These are phyloP conservation scores for Thamnophis sirtalis DNA, from an alignment of 2,113 vertebrate species.

Conservation along the genomic window DNA sequence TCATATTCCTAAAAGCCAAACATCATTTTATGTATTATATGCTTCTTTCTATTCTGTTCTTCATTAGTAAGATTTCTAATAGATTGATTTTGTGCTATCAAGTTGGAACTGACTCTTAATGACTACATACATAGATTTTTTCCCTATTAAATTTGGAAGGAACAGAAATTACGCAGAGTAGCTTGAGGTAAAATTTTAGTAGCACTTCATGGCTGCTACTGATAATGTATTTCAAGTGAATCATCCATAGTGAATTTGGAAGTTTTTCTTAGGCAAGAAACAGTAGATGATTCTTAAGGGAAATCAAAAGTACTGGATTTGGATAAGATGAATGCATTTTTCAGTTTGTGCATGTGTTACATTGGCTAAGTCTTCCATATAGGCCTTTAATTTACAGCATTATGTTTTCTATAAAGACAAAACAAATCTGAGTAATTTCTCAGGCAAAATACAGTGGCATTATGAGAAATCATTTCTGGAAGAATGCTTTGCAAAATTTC, in stretches of 20 bases:
- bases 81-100: neutral
- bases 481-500: neutral
- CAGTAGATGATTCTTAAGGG: neutral
- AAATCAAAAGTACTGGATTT: neutral
- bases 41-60: neutral
- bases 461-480: neutral
- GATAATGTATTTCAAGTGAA: neutral
- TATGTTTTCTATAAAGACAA: neutral
- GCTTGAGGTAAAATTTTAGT: neutral
- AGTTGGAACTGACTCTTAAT: neutral
- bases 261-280: neutral
- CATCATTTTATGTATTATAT: neutral
- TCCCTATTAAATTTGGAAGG: neutral
- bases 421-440: neutral
- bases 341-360: neutral
- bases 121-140: neutral
- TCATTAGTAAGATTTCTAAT: neutral
- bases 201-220: neutral
- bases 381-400: neutral
- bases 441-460: neutral
- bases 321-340: neutral
- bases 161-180: neutral
- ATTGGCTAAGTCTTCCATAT: neutral
- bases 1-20: neutral
- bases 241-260: neutral